Conservation (phyloP, 2,113 vertebrate genomes). For the Edolisoma coerulescens region DNA sequence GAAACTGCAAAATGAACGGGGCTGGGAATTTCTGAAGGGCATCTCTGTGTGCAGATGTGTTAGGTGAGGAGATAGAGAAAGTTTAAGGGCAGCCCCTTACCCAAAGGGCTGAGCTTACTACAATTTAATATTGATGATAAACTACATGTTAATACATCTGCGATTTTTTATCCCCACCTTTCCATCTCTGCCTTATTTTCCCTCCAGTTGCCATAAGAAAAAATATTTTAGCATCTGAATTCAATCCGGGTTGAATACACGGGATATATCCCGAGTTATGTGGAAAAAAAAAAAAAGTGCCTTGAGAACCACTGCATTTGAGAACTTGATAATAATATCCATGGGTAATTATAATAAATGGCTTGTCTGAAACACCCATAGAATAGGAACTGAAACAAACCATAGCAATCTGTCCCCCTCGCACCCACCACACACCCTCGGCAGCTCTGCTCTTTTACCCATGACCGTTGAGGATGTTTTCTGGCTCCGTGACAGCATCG, state of each 20-base stretch:
- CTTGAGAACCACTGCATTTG: constrained; percentile 24
- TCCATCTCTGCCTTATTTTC: neutral
- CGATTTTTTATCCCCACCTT: neutral
- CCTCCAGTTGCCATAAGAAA: neutral
- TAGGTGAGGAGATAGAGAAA: neutral
- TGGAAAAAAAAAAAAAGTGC: neutral
- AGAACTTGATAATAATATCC: constrained; percentile 58
- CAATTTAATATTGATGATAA: neutral
- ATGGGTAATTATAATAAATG: constrained; percentile 55
- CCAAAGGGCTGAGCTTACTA: neutral
- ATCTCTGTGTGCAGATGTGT: neutral
- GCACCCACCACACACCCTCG: constrained; percentile 2
- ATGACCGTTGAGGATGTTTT: constrained; percentile 71
- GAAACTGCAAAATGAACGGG: neutral
- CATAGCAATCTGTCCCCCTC: constrained; percentile 21
- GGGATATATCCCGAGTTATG: neutral
- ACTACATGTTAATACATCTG: neutral
- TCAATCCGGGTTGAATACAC: neutral
- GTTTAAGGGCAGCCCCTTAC: neutral
- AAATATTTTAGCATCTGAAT: neutral
- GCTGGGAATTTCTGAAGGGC: neutral
- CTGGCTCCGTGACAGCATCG: constrained; percentile 76
- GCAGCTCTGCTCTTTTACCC: constrained; percentile 68
- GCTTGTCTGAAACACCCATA: constrained; percentile 50
- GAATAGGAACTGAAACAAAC: constrained; percentile 8